These are phyloP conservation scores for Drosophila navojoa DNA, from an alignment of 1,140 invertebrate species.

Conservation along the genomic window DNA sequence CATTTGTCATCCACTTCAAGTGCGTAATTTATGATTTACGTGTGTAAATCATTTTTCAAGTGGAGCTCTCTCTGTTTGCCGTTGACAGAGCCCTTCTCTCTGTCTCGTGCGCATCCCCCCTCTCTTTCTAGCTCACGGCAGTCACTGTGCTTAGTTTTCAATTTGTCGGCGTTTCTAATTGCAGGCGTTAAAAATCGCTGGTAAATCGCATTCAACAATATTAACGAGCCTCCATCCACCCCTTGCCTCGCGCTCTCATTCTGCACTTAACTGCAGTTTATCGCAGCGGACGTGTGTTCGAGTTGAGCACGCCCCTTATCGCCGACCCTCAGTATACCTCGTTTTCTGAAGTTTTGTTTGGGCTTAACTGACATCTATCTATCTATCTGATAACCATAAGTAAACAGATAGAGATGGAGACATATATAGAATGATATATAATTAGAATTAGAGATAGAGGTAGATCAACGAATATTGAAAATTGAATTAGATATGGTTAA, in stretches of 20 bases:
- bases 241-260: not conserved
- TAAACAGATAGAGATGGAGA: slow-evolving; percentile 5
- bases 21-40: slow-evolving; percentile 77
- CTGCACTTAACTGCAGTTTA: slow-evolving; percentile 65
- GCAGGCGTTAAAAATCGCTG: slow-evolving; percentile 64
- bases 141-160: slow-evolving; percentile 49
- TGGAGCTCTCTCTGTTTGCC: slow-evolving; percentile 32
- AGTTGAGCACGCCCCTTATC: slow-evolving; percentile 27
- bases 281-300: slow-evolving; percentile 49
- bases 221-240: slow-evolving; percentile 24
- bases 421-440: not conserved
- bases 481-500: not conserved
- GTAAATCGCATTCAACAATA: slow-evolving; percentile 60
- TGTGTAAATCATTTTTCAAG: slow-evolving; percentile 76
- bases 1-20: slow-evolving; percentile 73
- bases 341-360: slow-evolving; percentile 16
- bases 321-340: not conserved
- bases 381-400: not conserved
- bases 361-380: slow-evolving; percentile 26
- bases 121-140: not conserved
- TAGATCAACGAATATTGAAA: not conserved
- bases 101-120: not conserved
- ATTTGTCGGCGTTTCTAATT: slow-evolving; percentile 71
- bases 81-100: slow-evolving; percentile 41
- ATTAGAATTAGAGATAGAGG: not conserved